These are phyloP conservation scores for Mus musculus DNA, from an alignment of 2,113 vertebrate species.

Conservation along the genomic window DNA sequence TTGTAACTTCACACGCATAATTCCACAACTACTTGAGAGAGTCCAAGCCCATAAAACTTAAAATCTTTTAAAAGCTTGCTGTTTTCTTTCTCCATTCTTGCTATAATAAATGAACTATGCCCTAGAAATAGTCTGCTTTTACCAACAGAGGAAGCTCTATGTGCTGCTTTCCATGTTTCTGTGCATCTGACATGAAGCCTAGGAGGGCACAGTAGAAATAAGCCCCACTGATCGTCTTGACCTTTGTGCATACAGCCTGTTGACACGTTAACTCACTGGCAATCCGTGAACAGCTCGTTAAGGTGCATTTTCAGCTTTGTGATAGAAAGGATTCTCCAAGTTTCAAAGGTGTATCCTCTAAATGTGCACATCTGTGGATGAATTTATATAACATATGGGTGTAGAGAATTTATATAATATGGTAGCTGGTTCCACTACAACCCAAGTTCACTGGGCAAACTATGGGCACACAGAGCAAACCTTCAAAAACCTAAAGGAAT, in stretches of 20 bases:
- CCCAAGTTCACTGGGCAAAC: background rate
- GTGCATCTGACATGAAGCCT: background rate
- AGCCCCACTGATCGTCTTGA: background rate
- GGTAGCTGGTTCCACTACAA: background rate
- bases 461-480: background rate
- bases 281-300: conserved; percentile 1
- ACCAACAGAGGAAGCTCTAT: background rate
- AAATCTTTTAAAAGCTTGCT: background rate
- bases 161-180: background rate
- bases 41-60: background rate
- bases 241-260: background rate
- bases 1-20: background rate
- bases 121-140: background rate
- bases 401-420: background rate
- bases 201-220: background rate
- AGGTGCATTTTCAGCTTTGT: background rate
- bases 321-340: background rate
- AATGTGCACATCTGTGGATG: background rate
- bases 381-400: background rate
- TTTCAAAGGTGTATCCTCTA: background rate
- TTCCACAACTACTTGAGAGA: background rate
- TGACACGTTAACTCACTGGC: background rate
- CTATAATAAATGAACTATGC: background rate
- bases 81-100: conserved; percentile 9
- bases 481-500: background rate